Percentiles rank a stretch among this genome's conserved stretches.
Evolutionary conservation across 1,140 invertebrate genomes (phyloP).

Genomic region (Lordiphosa mommai): DNA sequence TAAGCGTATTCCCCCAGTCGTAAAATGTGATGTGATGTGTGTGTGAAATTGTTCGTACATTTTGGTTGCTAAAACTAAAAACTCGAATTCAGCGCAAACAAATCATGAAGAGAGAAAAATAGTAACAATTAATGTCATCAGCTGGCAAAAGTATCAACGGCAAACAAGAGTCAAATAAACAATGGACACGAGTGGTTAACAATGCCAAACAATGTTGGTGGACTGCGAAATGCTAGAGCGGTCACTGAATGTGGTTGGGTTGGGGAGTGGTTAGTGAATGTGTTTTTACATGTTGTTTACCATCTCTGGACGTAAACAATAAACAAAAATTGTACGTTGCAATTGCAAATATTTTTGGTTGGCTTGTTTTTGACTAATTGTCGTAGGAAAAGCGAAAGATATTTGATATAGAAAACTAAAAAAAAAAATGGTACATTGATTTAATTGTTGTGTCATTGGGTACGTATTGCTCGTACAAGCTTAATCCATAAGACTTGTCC

Average conservation of each 20-base stretch:
- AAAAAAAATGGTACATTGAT: too few relatives aligned
- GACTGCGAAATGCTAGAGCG: slow-evolving; percentile 44
- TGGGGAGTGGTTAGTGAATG: background rate
- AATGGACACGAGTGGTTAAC: slow-evolving; percentile 59
- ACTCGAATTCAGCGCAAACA: slow-evolving; percentile 26
- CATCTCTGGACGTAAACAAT: too few relatives aligned
- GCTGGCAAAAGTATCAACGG: slow-evolving; percentile 44
- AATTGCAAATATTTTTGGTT: too few relatives aligned
- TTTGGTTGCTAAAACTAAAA: slow-evolving; percentile 16
- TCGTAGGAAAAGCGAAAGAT: too few relatives aligned
- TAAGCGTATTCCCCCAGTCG: slow-evolving; percentile 23
- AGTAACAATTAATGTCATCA: slow-evolving; percentile 72
- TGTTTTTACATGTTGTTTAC: slow-evolving; percentile 59
- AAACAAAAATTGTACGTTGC: too few relatives aligned
- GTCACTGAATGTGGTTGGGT: slow-evolving; percentile 19
- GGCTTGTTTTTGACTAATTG: too few relatives aligned
- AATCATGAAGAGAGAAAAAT: slow-evolving; percentile 34
- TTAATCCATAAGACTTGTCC: too few relatives aligned
- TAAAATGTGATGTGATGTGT: slow-evolving; percentile 18
- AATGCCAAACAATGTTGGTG: slow-evolving; percentile 56
- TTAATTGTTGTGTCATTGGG: too few relatives aligned
- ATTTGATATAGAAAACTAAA: too few relatives aligned
- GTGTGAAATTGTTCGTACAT: background rate
- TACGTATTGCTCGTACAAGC: too few relatives aligned
- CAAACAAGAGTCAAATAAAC: slow-evolving; percentile 39